Percentiles rank a stretch among this genome's conserved stretches.
Conservation (phyloP, 2,888 invertebrate genomes). For the Melolontha melolontha region DNA sequence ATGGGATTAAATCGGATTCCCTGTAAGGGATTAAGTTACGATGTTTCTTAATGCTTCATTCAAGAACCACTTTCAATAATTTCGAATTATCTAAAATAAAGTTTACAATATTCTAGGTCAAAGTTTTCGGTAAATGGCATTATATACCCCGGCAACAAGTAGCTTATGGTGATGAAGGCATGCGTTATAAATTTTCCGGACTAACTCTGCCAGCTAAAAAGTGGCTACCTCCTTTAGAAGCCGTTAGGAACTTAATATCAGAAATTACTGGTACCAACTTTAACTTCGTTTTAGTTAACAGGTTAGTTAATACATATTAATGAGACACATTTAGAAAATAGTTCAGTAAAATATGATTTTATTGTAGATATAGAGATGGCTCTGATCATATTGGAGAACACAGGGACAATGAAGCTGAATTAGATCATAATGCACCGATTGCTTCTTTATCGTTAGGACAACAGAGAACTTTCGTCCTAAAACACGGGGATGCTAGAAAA, state of each 20-base stretch:
- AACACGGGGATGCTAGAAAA: slow-evolving; percentile 71
- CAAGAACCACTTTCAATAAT: too few species aligned
- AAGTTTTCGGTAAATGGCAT: slow-evolving; percentile 76
- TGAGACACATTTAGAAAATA: not conserved
- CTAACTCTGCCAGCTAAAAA: slow-evolving; percentile 73
- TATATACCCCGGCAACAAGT: slow-evolving; percentile 77
- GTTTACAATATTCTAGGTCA: slow-evolving; percentile 58
- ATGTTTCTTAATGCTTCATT: too few species aligned
- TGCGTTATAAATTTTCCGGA: slow-evolving; percentile 76
- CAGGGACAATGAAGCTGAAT: slow-evolving; percentile 76
- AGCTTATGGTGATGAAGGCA: slow-evolving; percentile 75
- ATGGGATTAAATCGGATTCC: too few species aligned
- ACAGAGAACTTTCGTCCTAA: slow-evolving; percentile 73
- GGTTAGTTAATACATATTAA: slow-evolving; percentile 64
- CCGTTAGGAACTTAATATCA: slow-evolving; percentile 68
- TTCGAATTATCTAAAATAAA: too few species aligned
- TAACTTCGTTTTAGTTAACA: slow-evolving; percentile 77
- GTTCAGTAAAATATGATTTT: slow-evolving; percentile 36
- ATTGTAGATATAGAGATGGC: slow-evolving; percentile 74
- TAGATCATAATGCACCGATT: slow-evolving; percentile 73
- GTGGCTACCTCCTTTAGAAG: slow-evolving; percentile 70
- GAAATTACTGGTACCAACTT: slow-evolving; percentile 69
- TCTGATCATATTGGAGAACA: slow-evolving; percentile 79
- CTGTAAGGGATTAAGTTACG: too few species aligned
- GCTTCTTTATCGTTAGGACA: slow-evolving; percentile 78